Base-by-base conservation (phyloP, 1,140 invertebrate genomes). In the Orussus abietinus region DNA sequence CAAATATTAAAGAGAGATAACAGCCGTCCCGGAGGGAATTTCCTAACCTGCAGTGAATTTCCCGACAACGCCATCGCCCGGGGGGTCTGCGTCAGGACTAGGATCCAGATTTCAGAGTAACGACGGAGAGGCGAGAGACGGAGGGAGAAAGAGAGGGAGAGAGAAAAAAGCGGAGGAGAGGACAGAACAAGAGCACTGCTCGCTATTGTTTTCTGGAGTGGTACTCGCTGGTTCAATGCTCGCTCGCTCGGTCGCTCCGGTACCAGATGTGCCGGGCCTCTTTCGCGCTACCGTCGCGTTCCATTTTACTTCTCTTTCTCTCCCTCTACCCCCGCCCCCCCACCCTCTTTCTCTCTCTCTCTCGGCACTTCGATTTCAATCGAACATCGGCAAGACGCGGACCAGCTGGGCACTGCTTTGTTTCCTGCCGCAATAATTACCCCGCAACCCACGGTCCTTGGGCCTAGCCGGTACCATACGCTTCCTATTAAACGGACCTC, bases 151-250 rank as follows among this genome's bases (percentile, higher is more conserved):
- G 45, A 49, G 46, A 50, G 38, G 34, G 21, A 43, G 37, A 26
- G 41, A 47, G 45, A 49, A 44, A 46, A 49, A 47, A 59, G 51
- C 37, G 42, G 42, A 53, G 44, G 17, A 31, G 53, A 57, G 46
- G n/a, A n/a, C n/a, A 57, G 55, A 66, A 67, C 58, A 62, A 69
- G 62, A 68, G 63, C 53, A 59, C 59, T 68, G 66, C 61, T 67
- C 60, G 59, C 66, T 70, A 72, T 72, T 72, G 66, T 72, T 70
- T 72, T 70, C 64, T 72, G 60, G 50, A 72, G 69, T 72, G 67
- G 66, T 57, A 70, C 69, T 72, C 66, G 62, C 66, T 67, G 60
- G 66, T 72, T 70, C 64, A 66, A 69, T 72, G 66, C 63, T 63
- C 66, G 59, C 50, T 59, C 59, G 53, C 57, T 61, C 47, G 45